Evolutionary conservation across 2,113 vertebrate genomes (phyloP).

Genomic region (Phasianus colchicus): DNA sequence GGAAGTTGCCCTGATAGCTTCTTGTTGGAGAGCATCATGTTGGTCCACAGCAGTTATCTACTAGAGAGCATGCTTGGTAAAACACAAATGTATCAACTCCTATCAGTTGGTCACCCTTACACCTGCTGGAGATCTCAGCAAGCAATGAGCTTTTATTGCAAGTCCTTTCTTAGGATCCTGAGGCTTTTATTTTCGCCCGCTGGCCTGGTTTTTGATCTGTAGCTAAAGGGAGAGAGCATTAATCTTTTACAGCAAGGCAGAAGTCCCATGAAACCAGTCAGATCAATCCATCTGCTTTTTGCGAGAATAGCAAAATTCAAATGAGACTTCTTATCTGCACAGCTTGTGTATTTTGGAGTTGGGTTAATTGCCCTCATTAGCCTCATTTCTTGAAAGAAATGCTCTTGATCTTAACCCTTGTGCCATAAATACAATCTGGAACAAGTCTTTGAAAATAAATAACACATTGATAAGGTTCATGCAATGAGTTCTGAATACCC

Average conservation of each 20-base stretch:
- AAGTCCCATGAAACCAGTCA: slow-evolving; percentile 14
- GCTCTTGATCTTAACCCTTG: slow-evolving; percentile 48
- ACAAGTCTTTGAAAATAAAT: slow-evolving; percentile 23
- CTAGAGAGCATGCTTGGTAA: not conserved
- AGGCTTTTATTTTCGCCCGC: not conserved
- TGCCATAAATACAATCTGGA: slow-evolving; percentile 62
- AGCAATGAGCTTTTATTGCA: not conserved
- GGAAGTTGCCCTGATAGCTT: not conserved
- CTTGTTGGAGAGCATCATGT: not conserved
- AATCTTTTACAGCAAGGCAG: not conserved
- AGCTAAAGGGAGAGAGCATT: not conserved
- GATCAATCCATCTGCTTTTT: slow-evolving; percentile 20
- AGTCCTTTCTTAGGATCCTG: not conserved
- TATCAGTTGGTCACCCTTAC: not conserved
- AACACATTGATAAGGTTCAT: slow-evolving; percentile 12
- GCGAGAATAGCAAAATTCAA: slow-evolving; percentile 24
- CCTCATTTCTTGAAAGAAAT: slow-evolving; percentile 47
- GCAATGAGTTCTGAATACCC: not conserved
- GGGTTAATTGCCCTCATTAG: slow-evolving; percentile 60
- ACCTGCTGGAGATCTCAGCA: not conserved
- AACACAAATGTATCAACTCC: not conserved
- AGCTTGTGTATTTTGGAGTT: slow-evolving; percentile 53
- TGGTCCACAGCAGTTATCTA: not conserved
- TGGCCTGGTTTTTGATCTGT: not conserved
- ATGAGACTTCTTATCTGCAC: slow-evolving; percentile 3